Conservation (phyloP, 2,888 invertebrate species). For the Labia minor region DNA sequence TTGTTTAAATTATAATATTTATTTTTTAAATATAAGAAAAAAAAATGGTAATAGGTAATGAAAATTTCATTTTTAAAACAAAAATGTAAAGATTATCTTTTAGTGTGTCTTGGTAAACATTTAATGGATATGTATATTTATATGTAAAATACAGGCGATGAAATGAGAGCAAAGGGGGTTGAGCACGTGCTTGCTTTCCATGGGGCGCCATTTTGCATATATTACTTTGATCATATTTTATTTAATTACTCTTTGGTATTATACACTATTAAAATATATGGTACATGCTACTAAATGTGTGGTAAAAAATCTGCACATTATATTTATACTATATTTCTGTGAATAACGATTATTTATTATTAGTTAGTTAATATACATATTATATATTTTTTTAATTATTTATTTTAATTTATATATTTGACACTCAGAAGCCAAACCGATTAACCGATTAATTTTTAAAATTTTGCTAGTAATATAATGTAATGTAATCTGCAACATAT, state of each 20-base stretch:
- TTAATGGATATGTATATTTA: not conserved
- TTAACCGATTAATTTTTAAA: too few relatives aligned
- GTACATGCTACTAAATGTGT: not conserved
- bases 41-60: too few relatives aligned
- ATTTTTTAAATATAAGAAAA: too few relatives aligned
- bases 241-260: not conserved
- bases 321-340: not conserved
- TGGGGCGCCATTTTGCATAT: not conserved
- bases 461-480: too few relatives aligned
- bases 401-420: not conserved
- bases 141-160: not conserved
- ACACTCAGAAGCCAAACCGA: too few relatives aligned
- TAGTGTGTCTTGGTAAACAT: not conserved
- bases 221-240: constrained; percentile 15
- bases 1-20: too few relatives aligned
- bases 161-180: not conserved
- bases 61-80: not conserved
- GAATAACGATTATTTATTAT: too few relatives aligned
- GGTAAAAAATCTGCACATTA: not conserved
- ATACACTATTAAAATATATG: constrained; percentile 14
- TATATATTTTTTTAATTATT: not conserved
- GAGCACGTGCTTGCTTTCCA: not conserved
- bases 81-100: constrained; percentile 1
- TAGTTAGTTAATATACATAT: too few relatives aligned
- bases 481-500: too few relatives aligned